Evolutionary conservation across 2,888 invertebrate species (phyloP).

Genomic region (Cancer borealis): DNA sequence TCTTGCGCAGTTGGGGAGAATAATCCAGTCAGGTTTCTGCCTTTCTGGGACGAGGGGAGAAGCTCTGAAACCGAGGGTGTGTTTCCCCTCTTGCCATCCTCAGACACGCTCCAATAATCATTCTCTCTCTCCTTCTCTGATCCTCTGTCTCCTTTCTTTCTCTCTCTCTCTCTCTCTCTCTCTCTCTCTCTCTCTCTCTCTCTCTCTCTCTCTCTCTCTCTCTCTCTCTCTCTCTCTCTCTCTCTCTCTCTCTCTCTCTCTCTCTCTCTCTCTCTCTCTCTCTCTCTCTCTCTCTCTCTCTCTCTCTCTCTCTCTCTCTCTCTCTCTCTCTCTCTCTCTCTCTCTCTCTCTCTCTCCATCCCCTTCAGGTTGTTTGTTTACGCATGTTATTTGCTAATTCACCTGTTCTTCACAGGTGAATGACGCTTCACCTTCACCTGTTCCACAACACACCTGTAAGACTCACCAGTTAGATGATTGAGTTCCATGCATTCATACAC

Average conservation of each 20-base stretch:
- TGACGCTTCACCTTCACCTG: background rate
- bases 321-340: slow-evolving; percentile 31
- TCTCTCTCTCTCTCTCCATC: background rate
- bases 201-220: background rate
- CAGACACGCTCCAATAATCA: slow-evolving; percentile 23
- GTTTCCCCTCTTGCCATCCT: slow-evolving; percentile 25
- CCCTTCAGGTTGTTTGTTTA: background rate
- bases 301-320: slow-evolving; percentile 17
- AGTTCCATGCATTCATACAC: background rate
- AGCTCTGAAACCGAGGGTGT: background rate
- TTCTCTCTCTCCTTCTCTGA: background rate
- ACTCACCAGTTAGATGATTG: background rate
- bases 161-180: background rate
- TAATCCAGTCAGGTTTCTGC: slow-evolving; percentile 26
- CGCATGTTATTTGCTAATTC: background rate
- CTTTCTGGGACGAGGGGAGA: slow-evolving; percentile 14
- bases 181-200: background rate
- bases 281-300: slow-evolving; percentile 32
- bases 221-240: background rate
- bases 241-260: background rate
- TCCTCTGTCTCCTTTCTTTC: background rate
- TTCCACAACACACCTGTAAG: background rate
- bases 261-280: slow-evolving; percentile 6
- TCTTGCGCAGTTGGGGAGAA: slow-evolving; percentile 14
- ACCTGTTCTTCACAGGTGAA: background rate